Evolutionary conservation across 1,140 invertebrate genomes (phyloP), one percentile per base, ranked within the genome.

Genomic region (Geopemphigus sp.): DNA sequence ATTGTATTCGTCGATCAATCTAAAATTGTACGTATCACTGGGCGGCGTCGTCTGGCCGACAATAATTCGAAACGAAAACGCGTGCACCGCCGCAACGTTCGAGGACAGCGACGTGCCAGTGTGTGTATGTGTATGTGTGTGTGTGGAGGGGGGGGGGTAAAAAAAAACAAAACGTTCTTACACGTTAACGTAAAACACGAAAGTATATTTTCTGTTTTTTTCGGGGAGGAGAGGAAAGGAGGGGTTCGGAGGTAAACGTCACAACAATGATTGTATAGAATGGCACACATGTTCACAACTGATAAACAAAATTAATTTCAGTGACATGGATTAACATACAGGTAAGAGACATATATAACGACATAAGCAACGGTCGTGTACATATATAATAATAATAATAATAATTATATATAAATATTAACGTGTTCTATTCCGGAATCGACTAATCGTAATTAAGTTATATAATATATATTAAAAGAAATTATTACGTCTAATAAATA

Each of bases 181-280:
- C 1, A 19, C 2, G 8, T 61, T 47, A 78, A 61, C 57, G 39
- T 26, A 78, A 61, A 78, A 78, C 74, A 78, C 61, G 74, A 63
- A 78, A 78, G 74, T 78, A 78, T 78, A 78, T 61, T 54, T 59
- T 91, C 57, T 17, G 59, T 59, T 50, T 73, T 73, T 74, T 72
- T 76, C 39, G n/a, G n/a, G n/a, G n/a, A n/a, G n/a, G n/a, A n/a
- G n/a, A n/a, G n/a, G n/a, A n/a, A n/a, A n/a, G n/a, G n/a, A n/a
- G n/a, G n/a, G n/a, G n/a, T 78, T 76, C 45, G 54, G 72, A 54
- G 74, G 56, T 78, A 78, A 59, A 78, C 17, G 63, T 78, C 74
- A 78, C 74, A 78, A 78, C 74, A 61, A 63, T 78, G 74, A 78
- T 78, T 78, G 74, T 61, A 50, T 50, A 78, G 57, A 61, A 78